These are phyloP conservation scores for Cyprinodon brontotheroides DNA, from an alignment of 2,113 vertebrate species.

Conservation along the genomic window DNA sequence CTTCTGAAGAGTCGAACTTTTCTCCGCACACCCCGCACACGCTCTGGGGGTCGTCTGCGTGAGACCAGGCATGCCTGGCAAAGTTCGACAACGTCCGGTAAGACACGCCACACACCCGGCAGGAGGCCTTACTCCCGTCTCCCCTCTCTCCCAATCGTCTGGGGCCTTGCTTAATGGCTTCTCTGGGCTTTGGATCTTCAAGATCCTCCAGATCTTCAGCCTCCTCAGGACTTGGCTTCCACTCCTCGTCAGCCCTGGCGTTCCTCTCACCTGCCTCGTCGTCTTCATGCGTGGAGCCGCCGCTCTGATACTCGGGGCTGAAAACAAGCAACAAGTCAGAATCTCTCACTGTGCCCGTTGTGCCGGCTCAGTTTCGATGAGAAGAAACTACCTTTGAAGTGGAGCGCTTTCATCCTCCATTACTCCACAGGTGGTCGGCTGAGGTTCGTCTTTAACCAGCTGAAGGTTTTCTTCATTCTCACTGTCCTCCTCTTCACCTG, in stretches of 20 bases:
- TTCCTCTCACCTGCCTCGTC: not conserved
- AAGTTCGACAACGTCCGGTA: not conserved
- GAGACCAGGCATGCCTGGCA: constrained; percentile 48
- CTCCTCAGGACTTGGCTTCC: constrained; percentile 4
- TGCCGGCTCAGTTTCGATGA: not conserved
- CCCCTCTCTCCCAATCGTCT: not conserved
- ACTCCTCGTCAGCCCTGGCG: not conserved
- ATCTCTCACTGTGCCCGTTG: not conserved
- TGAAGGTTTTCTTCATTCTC: not conserved
- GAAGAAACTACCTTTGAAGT: constrained; percentile 21
- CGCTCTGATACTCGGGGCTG: not conserved
- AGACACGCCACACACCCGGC: not conserved
- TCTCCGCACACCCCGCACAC: constrained; percentile 48
- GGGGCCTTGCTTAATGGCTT: not conserved
- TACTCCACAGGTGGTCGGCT: fast-evolving
- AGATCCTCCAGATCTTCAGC: not conserved
- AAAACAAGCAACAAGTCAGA: not conserved
- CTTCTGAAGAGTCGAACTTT: not conserved
- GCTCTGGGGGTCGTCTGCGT: not conserved
- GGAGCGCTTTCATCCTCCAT: fast-evolving
- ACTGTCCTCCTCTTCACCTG: constrained; percentile 6
- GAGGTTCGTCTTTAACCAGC: not conserved
- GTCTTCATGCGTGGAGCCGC: not conserved
- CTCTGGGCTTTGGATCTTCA: not conserved
- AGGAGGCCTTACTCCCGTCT: not conserved